Evolutionary conservation across 2,888 invertebrate genomes (phyloP), one percentile per base, ranked within the genome.

Genomic region (Pheosia tremula): DNA sequence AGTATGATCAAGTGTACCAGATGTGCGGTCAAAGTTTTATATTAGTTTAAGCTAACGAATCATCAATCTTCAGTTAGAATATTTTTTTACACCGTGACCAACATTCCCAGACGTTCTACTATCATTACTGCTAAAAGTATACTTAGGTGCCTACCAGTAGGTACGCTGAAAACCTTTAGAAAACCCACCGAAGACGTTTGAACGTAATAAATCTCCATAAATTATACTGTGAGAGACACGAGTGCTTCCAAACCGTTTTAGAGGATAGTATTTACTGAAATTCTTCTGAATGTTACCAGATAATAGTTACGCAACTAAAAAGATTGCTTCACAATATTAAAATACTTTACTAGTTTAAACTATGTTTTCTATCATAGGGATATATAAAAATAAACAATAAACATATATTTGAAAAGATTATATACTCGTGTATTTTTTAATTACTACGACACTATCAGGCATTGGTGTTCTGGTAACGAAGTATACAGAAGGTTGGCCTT

Each of bases 181-280:
- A 58, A 37, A 53, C 7, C 36, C 36, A 53, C 43, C 36, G 36
- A 58, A 53, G 52, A 58, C 36, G 39, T 55, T 53, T 49, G 39
- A 38, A 55, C 38, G 49, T 60, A 60, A 56, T 60, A 60, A 60
- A 60, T 60, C 59, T 56, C 41, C 13, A 11, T 49, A 49, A 60
- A 60, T 49, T 60, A 60, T 60, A 39, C 7, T 24, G 39, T 45
- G 58, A 36, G 8, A 37, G 43, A 53, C 24, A 11, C 11, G 4
- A 10, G 45, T 11, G 24, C 24, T 24, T 47, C 47, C n/a, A 47
- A 11, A 47, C 52, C 10, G 52, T 9, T 52, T 52, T 2, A 5
- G 36, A 9, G 7, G 13, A 6, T 50, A 36, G 52, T 52, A 47
- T 5, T 47, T n/a, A n/a, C 47, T 47, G n/a, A 47, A 47, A 9